Base-by-base conservation (phyloP, 2,113 vertebrate species). In the Ptilorrhoa leucosticta region DNA sequence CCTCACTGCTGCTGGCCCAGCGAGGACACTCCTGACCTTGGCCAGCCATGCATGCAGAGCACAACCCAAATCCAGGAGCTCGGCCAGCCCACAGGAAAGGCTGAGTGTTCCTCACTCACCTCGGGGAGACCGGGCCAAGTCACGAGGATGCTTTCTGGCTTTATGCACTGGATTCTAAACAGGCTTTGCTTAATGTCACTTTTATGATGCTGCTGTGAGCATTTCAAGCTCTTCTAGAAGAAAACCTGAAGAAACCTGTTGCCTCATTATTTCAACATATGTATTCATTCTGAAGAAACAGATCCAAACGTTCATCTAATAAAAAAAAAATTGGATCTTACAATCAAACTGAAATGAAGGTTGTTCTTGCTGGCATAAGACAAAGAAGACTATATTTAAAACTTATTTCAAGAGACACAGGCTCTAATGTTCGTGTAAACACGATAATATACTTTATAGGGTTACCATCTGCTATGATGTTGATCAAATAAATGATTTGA, bases 401-500 rank as follows among this genome's bases (percentile, higher is more conserved):
- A 96, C 75, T 87, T 90, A 96, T 80, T 96, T 96, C 87, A 93
- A 93, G 93, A 95, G 87, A 89, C 68, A 79, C 17, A 86, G 83
- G 83, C 69, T 75, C 78, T 82, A 94, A 93, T 58, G 76, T 53
- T 93, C 13, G 50, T 90, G 81, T 78, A 97, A 97, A 97, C 83
- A 93, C 93, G 57, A 40, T 66, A 94, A 97, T 89, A 97, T 90
- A 98, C 90, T 97, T 97, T 96, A 90, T 95, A 96, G 96, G 97
- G 97, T 94, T 97, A 98, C 97, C 98, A 99, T 98, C 98, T 99
- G 98, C 97, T 98, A 97, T 92, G 76, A 97, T 95, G 96, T 94
- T 98, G 98, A 98, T 98, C 97, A 98, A 98, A 98, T 97, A 98
- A 98, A 97, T 97, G 94, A 98, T 98, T 85, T 98, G 95, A 98